Evolutionary conservation across 2,797 vertebrate genomes (phyloP), one percentile per base, ranked within the genome.

Genomic region (Mastacembelus armatus): DNA sequence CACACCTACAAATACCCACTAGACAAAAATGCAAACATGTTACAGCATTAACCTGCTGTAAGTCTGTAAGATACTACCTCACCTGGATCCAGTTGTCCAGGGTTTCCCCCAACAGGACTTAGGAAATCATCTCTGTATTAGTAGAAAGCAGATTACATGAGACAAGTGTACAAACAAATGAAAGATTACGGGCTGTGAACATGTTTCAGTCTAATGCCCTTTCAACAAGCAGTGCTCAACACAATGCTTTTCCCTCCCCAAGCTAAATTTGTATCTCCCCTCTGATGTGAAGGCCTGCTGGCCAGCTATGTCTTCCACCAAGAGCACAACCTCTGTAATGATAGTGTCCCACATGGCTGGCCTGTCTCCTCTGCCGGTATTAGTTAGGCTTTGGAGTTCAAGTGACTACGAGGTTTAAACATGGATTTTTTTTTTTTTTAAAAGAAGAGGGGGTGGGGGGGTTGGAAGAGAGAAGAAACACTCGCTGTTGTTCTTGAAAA

Each of bases 401-500:
- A 93, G 90, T 87, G 91, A 93, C 92, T 93, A 91, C 84, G 64
- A 89, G 92, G 89, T 93, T 90, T 92, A 92, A 88, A 92, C 79
- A 85, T 78, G 44, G 89, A 88, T 91, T 91, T 81, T n/a, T n/a
- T n/a, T n/a, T n/a, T n/a, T n/a, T n/a, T 82, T 75, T 47, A 50
- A 74, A 83, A 83, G 66, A 58, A 73, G 74, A 77, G 65, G 52
- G 59, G 69, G 67, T n/a, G n/a, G n/a, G n/a, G n/a, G n/a, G n/a
- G n/a, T n/a, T n/a, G n/a, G n/a, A n/a, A n/a, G n/a, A n/a, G n/a
- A n/a, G 66, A 60, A 79, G 83, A 87, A 85, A 88, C 89, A 90
- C 89, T 92, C 43, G 72, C 91, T 92, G 93, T 94, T 94, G 93
- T 95, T 95, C 93, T 94, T 94, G 92, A 92, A 93, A 94, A 94